Base-by-base conservation (phyloP, 2,113 vertebrate species). In the Copsychus sechellarum region DNA sequence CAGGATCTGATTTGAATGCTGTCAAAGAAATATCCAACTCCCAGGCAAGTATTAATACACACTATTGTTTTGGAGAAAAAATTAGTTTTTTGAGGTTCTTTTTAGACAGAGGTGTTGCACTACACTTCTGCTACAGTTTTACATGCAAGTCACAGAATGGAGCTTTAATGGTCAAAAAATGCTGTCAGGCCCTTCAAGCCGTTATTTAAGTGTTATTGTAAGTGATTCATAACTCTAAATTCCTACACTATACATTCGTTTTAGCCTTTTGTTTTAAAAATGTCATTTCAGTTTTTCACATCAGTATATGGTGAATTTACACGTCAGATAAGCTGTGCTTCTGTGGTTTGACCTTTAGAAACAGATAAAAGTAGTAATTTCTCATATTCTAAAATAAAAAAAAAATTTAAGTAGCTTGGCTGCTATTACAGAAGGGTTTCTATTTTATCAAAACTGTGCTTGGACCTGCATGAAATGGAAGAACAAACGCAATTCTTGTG, bases 1-100 rank as follows among this genome's bases (percentile, higher is more conserved):
- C 99, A 6, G 99, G 99, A 76, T 99, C 99, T 6, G 99, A 99
- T 96, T 96, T 99, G 81, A 99, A 98, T 74, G 98, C 97, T 60
- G 99, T 99, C 93, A 98, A 98, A 95, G 98, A 98, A 14, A 97
- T 99, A 42, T 96, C 97, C 29, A 98, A 98, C 86, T 97, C 98
- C 58, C 97, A 99, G 98, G 99, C 98, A 97, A 97, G 95, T 95
- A 40, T 64, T 78, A 54, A 51, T 54, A 18, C 14, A 47, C 65
- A n/a, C 48, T 17, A 36, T 23, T 2, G 14, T 83, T 82, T 69
- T 64, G 34, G n/a, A 71, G 40, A 61, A 95, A 95, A 81, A 91
- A 87, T 7, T 12, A 43, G 12, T 42, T 65, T 80, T 76, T 36
- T 74, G 58, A 73, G 28, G 12, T 50, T 23, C 29, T 66, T 76